Conservation (phyloP, 2,888 invertebrate species). For the Agrenia bidenticulata region DNA sequence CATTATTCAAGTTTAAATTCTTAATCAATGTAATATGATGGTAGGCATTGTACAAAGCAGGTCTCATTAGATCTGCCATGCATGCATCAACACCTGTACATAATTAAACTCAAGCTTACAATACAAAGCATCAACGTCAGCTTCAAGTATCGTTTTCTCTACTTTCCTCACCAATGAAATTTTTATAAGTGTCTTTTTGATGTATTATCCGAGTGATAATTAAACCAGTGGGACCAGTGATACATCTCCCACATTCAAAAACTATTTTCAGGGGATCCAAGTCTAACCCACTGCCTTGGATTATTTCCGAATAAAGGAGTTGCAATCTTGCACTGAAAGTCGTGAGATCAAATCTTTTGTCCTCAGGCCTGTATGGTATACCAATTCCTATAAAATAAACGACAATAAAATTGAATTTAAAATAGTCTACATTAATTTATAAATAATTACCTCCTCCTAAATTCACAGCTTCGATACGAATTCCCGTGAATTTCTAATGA, state of each 20-base stretch:
- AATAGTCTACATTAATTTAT: background rate
- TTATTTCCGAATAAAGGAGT: background rate
- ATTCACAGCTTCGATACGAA: constrained; percentile 20
- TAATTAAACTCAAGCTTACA: too few relatives aligned
- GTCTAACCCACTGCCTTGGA: background rate
- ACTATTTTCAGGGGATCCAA: constrained; percentile 15
- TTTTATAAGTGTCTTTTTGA: constrained; percentile 24
- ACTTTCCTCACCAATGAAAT: constrained; percentile 27
- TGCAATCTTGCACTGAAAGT: constrained; percentile 2
- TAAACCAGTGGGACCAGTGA: constrained; percentile 26
- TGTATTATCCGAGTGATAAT: constrained; percentile 24
- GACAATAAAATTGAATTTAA: background rate
- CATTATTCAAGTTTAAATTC: background rate
- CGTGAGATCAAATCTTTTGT: background rate
- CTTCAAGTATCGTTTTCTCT: too few relatives aligned
- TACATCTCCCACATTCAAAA: constrained; percentile 26
- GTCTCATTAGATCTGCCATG: constrained; percentile 30
- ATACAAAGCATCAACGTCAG: too few relatives aligned
- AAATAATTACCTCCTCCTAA: constrained; percentile 27
- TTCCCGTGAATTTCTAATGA: constrained; percentile 12
- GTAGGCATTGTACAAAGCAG: constrained; percentile 27
- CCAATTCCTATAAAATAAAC: constrained; percentile 20
- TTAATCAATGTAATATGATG: constrained; percentile 25
- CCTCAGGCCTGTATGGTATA: constrained; percentile 27
- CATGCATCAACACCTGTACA: constrained; percentile 28